Evolutionary conservation across 2,888 invertebrate species (phyloP).

Genomic region (Kuschelorhynchus macadamiae): DNA sequence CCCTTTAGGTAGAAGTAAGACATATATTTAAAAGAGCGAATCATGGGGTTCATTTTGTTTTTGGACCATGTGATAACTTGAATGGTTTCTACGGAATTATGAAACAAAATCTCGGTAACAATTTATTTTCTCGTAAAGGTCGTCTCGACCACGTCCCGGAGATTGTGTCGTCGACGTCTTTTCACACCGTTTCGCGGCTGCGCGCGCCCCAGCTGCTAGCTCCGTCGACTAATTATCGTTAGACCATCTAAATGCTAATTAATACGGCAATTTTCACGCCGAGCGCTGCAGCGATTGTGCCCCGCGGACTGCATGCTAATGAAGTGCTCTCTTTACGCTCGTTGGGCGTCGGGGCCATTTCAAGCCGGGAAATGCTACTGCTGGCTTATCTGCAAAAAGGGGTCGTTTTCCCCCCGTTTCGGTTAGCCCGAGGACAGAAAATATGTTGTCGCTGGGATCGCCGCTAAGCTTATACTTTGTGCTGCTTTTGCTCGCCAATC

Average conservation of each 20-base stretch:
- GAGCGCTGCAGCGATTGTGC: slow-evolving; percentile 66
- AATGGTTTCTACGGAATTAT: no score
- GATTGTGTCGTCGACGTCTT: slow-evolving; percentile 35
- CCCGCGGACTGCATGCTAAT: slow-evolving; percentile 69
- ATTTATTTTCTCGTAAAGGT: slow-evolving; percentile 19
- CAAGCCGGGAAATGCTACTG: slow-evolving; percentile 38
- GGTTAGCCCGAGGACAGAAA: slow-evolving; percentile 47
- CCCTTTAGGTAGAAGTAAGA: no score
- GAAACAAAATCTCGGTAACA: background rate
- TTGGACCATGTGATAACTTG: no score
- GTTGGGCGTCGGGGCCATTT: slow-evolving; percentile 46
- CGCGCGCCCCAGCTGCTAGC: slow-evolving; percentile 64
- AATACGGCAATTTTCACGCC: slow-evolving; percentile 70
- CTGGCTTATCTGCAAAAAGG: slow-evolving; percentile 51
- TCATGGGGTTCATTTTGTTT: no score
- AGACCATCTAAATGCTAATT: slow-evolving; percentile 73
- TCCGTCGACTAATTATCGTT: slow-evolving; percentile 71
- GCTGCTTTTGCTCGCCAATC: slow-evolving; percentile 16
- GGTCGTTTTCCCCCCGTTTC: slow-evolving; percentile 45
- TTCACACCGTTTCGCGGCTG: slow-evolving; percentile 34
- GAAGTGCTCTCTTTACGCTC: slow-evolving; percentile 60
- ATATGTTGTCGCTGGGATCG: slow-evolving; percentile 47
- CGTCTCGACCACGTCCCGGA: slow-evolving; percentile 25
- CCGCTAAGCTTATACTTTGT: slow-evolving; percentile 28
- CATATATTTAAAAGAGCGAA: no score